Conservation (phyloP, 1,140 invertebrate genomes). For the Cydia splendana region DNA sequence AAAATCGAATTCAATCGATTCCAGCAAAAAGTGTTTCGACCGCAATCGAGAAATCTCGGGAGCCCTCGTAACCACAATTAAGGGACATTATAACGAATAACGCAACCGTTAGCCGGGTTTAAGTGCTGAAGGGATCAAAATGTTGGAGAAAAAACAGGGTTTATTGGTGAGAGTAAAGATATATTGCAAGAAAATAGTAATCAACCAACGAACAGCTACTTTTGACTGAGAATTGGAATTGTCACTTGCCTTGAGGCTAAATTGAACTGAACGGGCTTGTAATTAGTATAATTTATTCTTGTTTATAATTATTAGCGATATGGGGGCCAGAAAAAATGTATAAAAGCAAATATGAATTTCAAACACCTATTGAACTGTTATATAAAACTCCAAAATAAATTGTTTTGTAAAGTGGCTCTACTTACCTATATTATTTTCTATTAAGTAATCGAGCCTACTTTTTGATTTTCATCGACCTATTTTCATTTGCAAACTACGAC, state of each 20-base stretch:
- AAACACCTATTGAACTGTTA: too few relatives aligned
- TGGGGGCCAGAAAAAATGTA: too few relatives aligned
- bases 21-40: constrained; percentile 50
- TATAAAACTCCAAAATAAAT: too few relatives aligned
- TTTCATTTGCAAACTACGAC: background rate
- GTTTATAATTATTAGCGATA: too few relatives aligned
- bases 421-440: too few relatives aligned
- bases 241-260: background rate
- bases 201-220: background rate
- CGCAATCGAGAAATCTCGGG: constrained; percentile 41
- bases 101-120: background rate
- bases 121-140: constrained; percentile 10
- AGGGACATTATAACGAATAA: constrained; percentile 26
- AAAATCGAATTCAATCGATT: constrained; percentile 50
- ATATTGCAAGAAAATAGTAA: background rate
- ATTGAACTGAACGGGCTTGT: background rate
- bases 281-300: too few relatives aligned
- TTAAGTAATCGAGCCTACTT: too few relatives aligned
- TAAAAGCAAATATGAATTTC: too few relatives aligned
- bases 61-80: constrained; percentile 19
- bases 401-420: too few relatives aligned
- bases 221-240: background rate
- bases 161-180: background rate
- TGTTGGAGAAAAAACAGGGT: background rate
- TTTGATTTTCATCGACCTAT: background rate